These are phyloP conservation scores for Champsocephalus gunnari DNA, from an alignment of 2,797 vertebrate species.

Conservation along the genomic window DNA sequence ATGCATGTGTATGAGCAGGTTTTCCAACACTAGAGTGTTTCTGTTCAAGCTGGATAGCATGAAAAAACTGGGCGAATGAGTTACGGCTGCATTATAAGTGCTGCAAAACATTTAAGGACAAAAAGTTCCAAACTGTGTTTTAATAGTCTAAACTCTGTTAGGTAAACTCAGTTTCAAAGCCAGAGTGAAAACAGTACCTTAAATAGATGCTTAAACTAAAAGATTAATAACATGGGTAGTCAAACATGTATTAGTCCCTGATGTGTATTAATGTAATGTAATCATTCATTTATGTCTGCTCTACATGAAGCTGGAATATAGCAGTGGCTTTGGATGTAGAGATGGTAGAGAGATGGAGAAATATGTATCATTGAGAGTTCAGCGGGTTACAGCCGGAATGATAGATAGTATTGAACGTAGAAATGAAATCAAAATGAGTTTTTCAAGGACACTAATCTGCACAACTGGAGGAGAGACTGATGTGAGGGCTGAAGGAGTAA, in stretches of 20 bases:
- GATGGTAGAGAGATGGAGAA: slow-evolving; percentile 12
- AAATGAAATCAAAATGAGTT: slow-evolving; percentile 51
- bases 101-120: background rate
- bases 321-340: slow-evolving; percentile 38
- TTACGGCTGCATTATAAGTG: background rate
- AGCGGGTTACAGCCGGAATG: slow-evolving; percentile 41
- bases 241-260: slow-evolving; percentile 43
- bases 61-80: background rate
- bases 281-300: slow-evolving; percentile 67
- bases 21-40: background rate
- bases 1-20: slow-evolving; percentile 1
- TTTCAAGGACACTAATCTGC: slow-evolving; percentile 54
- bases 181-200: slow-evolving; percentile 7
- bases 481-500: slow-evolving; percentile 13
- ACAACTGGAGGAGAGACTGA: slow-evolving; percentile 23
- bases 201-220: slow-evolving; percentile 33
- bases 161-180: slow-evolving; percentile 8
- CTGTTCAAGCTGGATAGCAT: background rate
- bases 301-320: slow-evolving; percentile 50
- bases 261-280: slow-evolving; percentile 55
- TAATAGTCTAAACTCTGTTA: background rate
- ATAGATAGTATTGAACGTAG: slow-evolving; percentile 28
- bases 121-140: background rate
- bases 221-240: slow-evolving; percentile 27
- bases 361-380: slow-evolving; percentile 36